Conservation (phyloP, 2,113 vertebrate genomes). For the Macaca mulatta region DNA sequence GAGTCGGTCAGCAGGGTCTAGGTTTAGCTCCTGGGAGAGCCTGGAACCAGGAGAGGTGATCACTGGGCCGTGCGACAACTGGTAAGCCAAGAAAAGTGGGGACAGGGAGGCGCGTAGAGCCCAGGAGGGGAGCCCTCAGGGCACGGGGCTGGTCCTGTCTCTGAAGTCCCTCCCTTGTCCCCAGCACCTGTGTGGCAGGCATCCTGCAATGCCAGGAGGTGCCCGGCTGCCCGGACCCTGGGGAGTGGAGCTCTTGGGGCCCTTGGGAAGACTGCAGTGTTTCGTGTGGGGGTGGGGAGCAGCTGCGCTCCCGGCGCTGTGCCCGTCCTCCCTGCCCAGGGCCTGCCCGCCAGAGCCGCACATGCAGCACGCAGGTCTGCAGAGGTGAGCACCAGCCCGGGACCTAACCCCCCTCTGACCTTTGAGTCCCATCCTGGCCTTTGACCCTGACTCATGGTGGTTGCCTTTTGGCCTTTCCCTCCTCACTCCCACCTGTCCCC, state of each 20-base stretch:
- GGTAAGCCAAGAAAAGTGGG: slow-evolving; percentile 80
- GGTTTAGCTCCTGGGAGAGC: slow-evolving; percentile 83
- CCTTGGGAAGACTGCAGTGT: slow-evolving; percentile 87
- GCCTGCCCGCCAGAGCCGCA: slow-evolving; percentile 80
- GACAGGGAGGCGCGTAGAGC: fast-evolving
- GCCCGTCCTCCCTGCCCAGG: slow-evolving; percentile 85
- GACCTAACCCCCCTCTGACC: background rate
- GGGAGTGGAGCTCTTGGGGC: slow-evolving; percentile 88
- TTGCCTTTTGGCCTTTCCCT: background rate
- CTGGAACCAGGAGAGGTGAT: slow-evolving; percentile 87
- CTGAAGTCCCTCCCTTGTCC: background rate
- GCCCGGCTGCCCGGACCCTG: slow-evolving; percentile 85
- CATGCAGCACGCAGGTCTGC: slow-evolving; percentile 85
- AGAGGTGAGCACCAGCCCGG: slow-evolving; percentile 71
- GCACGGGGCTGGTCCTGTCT: background rate
- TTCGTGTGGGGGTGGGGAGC: slow-evolving; percentile 88
- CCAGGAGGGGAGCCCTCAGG: fast-evolving
- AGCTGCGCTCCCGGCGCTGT: slow-evolving; percentile 84
- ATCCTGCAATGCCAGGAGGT: slow-evolving; percentile 85
- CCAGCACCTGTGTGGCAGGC: slow-evolving; percentile 88
- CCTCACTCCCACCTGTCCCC: background rate
- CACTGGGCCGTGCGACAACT: slow-evolving; percentile 65
- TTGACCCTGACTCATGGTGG: background rate
- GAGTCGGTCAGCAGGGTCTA: slow-evolving; percentile 81
- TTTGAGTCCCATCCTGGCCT: background rate